Base-by-base conservation (phyloP, 2,797 vertebrate species). In the Urocyon cinereoargenteus region DNA sequence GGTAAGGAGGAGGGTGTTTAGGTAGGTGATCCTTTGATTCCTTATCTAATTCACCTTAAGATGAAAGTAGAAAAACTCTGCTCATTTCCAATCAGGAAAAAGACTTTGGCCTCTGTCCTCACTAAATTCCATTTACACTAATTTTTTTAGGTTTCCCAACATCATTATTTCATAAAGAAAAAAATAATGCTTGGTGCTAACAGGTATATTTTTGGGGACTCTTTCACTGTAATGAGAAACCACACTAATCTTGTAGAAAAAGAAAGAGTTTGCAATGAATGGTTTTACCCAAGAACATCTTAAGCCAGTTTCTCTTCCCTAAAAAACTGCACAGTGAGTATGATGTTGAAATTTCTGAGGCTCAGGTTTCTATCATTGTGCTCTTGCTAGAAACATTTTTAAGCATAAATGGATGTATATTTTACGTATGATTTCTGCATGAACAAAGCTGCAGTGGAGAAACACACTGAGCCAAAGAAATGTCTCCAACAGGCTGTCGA, bases 91-190 rank as follows among this genome's bases (percentile, higher is more conserved):
- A 26, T n/a, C 31, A 34, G 9, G 45, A 2, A 51, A 95, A 84
- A 49, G 40, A 31, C 19, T 79, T 90, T 84, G 34, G 7, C 16
- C 34, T 90, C 40, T 5, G 64, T 84, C 57, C 53, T 93, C 28
- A 53, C 66, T 86, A 59, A 96, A 81, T 64, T 94, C 31, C 55
- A 95, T 90, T 86, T 83, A 78, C 49, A 55, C n/a, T 66, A 53
- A 51, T 55, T 13, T 64, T 86, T 64, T 72, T 68, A 77, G 4
- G 10, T 95, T 85, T 91, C 28, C 51, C 61, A 90, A 13, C 21
- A 31, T 83, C 64, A 72, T 28, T 77, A 12, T 82, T 96, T 82
- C 87, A 36, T 72, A 84, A 90, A 6, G 49, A 55, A 82, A 34
- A 75, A 97, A 91, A 91, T 5, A 73, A 68, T 70, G 34, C 31